Evolutionary conservation across 2,797 vertebrate species (phyloP).

Genomic region (Trematomus bernacchii): DNA sequence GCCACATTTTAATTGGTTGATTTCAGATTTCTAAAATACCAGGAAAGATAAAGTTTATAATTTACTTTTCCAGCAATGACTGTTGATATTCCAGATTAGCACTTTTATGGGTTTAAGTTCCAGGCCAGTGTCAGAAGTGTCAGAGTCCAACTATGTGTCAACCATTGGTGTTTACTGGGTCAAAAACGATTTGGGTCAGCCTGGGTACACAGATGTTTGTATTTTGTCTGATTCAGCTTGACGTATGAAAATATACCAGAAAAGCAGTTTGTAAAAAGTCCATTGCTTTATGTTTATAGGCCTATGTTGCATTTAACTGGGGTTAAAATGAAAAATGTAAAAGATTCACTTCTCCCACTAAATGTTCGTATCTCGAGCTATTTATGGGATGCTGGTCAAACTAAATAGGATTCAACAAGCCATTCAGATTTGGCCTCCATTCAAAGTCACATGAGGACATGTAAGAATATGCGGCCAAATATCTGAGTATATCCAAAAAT

Average conservation of each 20-base stretch:
- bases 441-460: too few species aligned
- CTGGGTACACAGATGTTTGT: conserved; percentile 22
- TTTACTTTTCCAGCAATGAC: conserved; percentile 44
- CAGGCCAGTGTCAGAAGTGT: conserved; percentile 24
- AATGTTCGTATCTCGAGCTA: too few species aligned
- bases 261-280: conserved; percentile 1
- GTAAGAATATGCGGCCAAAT: too few species aligned
- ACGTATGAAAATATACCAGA: conserved; percentile 10
- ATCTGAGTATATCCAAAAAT: too few species aligned
- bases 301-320: too few species aligned
- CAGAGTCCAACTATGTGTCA: conserved; percentile 50
- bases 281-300: not conserved
- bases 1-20: conserved; percentile 32
- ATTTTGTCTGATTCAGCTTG: conserved; percentile 20
- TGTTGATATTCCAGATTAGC: conserved; percentile 23
- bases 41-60: conserved; percentile 25
- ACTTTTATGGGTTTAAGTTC: conserved; percentile 40
- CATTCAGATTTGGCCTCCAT: too few species aligned
- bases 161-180: conserved; percentile 40
- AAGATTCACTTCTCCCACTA: too few species aligned
- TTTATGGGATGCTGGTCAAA: too few species aligned
- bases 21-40: conserved; percentile 43
- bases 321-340: too few species aligned
- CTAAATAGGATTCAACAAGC: too few species aligned
- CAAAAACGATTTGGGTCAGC: conserved; percentile 52